phyloP scores from a whole-genome alignment of 2,888 invertebrate species.

The Cerastis rubricosa region DNA sequence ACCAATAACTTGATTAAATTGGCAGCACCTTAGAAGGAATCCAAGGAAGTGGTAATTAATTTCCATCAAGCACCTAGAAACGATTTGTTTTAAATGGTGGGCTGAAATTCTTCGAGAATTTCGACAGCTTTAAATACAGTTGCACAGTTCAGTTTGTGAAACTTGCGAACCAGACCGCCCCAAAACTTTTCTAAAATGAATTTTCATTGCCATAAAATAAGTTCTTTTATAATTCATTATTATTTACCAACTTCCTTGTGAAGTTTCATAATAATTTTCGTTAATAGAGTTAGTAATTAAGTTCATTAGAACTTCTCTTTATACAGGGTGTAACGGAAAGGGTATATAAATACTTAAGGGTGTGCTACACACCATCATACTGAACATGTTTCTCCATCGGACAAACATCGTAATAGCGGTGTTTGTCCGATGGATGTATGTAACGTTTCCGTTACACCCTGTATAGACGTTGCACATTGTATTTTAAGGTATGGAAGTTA shows the following conservation, averaged over 20 bases:
- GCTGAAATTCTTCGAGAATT: slow-evolving; percentile 57
- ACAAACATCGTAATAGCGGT: no score
- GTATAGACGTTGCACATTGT: background rate
- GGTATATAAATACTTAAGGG: no score
- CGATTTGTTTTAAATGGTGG: slow-evolving; percentile 69
- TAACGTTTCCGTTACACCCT: no score
- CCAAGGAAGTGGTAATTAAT: slow-evolving; percentile 76
- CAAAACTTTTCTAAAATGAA: slow-evolving; percentile 49
- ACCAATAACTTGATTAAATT: slow-evolving; percentile 77
- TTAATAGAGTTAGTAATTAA: slow-evolving; percentile 13
- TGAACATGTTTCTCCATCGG: no score
- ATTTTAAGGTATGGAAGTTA: background rate
- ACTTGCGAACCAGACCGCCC: slow-evolving; percentile 24
- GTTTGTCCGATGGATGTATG: no score
- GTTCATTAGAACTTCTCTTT: slow-evolving; percentile 18
- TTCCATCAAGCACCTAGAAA: slow-evolving; percentile 72
- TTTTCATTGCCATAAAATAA: slow-evolving; percentile 44
- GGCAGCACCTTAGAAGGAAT: slow-evolving; percentile 69
- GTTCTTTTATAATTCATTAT: slow-evolving; percentile 44
- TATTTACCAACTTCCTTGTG: slow-evolving; percentile 15
- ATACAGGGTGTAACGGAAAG: no score
- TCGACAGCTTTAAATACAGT: slow-evolving; percentile 53
- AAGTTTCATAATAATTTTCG: slow-evolving; percentile 43
- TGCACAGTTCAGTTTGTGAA: slow-evolving; percentile 43
- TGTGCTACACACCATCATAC: no score